Evolutionary conservation across 2,888 invertebrate species (phyloP), one percentile per base, ranked within the genome.

Genomic region (Parthenolecanium corni): DNA sequence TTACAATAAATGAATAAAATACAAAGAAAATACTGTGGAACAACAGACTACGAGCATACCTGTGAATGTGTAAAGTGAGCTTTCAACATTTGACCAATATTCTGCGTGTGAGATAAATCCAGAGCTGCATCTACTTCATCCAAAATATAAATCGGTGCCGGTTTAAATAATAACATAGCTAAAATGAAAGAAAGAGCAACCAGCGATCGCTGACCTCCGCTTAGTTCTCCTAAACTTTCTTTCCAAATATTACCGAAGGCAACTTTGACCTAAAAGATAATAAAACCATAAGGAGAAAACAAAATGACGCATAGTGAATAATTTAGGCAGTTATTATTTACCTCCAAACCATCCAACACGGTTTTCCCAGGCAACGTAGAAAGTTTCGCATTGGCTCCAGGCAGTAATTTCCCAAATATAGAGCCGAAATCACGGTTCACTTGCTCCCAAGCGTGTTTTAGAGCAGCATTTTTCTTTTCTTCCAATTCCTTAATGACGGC

Each of bases 111-210:
- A 5, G 91, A 92, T 68, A 96, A 82, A 77, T 98, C 98, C 24
- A 98, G 79, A 9, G 97, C 98, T 1, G 98, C 96, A 74, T 98
- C 98, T 56, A 98, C 94, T 78, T 99, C 98, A 75, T 98, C 98
- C 70, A 98, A 80, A 74, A 99, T 95, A 76, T 98, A 98, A 16
- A 98, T 80, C 6, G 98, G 98, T 24, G 98, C 98, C 3, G 98
- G 97, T 73, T 94, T 93, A 77, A 94, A 98, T 70, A 91, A 81
- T 71, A 97, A 75, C 89, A 99, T 90, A 46, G 97, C 90, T 70
- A 99, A 80, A 69, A 98, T 93, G 64, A 98, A 80, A 1, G 97
- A 94, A 61, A 98, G 79, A 2, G 98, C 97, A 49, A 97, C 95
- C 65, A 98, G 79, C 9, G 97, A 94, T 69, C 93, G 81, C 76